These are phyloP conservation scores for Phyto melanocephala DNA, from an alignment of 2,888 invertebrate genomes.

Conservation along the genomic window DNA sequence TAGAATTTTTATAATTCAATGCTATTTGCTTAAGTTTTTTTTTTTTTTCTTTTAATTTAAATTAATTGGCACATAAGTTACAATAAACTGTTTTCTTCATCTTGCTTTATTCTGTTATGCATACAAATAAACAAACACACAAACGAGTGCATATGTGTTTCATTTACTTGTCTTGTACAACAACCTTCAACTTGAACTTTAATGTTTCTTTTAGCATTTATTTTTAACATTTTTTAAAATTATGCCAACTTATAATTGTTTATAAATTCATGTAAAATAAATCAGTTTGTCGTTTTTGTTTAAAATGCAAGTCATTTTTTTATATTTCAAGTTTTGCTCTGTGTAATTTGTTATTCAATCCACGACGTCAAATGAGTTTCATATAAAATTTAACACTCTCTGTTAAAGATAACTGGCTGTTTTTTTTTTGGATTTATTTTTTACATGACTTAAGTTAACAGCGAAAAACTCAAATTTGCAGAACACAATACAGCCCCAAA, in stretches of 20 bases:
- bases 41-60: background rate
- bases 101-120: too few relatives aligned
- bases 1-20: conserved; percentile 49
- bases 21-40: background rate
- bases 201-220: background rate
- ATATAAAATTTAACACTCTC: background rate
- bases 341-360: background rate
- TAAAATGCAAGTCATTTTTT: background rate
- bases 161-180: background rate
- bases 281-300: conserved; percentile 15
- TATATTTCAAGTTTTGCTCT: background rate
- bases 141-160: too few relatives aligned
- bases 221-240: background rate
- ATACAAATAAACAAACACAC: too few relatives aligned
- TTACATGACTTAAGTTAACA: too few relatives aligned
- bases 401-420: background rate
- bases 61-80: too few relatives aligned
- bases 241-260: conserved; percentile 30
- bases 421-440: too few relatives aligned
- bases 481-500: background rate
- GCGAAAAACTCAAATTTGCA: too few relatives aligned
- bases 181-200: conserved; percentile 62
- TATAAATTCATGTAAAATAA: conserved; percentile 41
- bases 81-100: too few relatives aligned
- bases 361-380: background rate